phyloP scores from a whole-genome alignment of 2,888 invertebrate species.

The Lasioglossum figueresi region DNA sequence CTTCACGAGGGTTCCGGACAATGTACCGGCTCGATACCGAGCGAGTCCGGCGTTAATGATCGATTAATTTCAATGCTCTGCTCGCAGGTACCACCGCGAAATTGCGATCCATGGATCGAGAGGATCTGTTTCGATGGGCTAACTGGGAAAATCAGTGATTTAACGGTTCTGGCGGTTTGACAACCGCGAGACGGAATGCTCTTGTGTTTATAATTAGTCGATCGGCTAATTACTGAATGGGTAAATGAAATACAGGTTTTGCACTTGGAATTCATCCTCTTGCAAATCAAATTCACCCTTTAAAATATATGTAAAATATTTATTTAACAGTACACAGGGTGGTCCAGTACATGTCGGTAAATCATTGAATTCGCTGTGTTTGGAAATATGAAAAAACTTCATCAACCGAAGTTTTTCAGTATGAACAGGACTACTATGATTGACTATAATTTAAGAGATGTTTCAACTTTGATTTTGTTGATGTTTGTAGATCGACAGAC shows the following conservation, averaged over 20 bases:
- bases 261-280: too few relatives aligned
- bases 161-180: background rate
- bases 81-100: background rate
- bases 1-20: background rate
- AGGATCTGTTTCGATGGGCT: background rate
- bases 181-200: background rate
- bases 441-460: too few relatives aligned
- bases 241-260: too few relatives aligned
- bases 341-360: background rate
- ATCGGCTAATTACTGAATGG: too few relatives aligned
- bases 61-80: conserved; percentile 15
- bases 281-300: too few relatives aligned
- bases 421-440: background rate
- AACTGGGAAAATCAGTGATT: background rate
- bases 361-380: background rate
- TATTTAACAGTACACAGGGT: too few relatives aligned
- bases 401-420: background rate
- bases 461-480: too few relatives aligned
- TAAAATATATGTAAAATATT: too few relatives aligned
- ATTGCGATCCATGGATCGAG: background rate
- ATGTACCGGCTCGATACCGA: background rate
- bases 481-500: too few relatives aligned
- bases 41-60: conserved; percentile 21
- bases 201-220: background rate
- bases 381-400: background rate